Percentiles rank a stretch among this genome's conserved stretches.
Conservation (phyloP, 64 coral and sea anemone species). For the Pocillopora damicornis region DNA sequence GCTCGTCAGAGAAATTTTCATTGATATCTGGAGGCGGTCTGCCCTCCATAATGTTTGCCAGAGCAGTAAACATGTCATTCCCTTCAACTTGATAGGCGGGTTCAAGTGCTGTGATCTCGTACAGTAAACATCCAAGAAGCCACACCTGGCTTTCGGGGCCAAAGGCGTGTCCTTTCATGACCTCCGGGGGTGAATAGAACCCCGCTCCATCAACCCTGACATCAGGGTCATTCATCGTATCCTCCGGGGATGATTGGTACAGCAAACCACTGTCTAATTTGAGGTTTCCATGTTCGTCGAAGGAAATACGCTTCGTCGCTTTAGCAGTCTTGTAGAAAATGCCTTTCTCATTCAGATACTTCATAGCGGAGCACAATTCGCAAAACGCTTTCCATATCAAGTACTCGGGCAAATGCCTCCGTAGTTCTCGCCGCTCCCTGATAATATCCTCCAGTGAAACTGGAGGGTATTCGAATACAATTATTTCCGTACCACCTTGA, state of each 20-base stretch:
- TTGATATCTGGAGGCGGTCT: conserved; percentile 43
- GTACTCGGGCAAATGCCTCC: conserved; percentile 64
- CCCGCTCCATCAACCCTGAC: conserved; percentile 60
- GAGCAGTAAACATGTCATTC: conserved; percentile 78
- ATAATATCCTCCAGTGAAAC: conserved; percentile 64
- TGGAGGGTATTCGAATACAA: conserved; percentile 85
- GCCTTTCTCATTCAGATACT: conserved; percentile 72
- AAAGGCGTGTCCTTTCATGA: conserved; percentile 69
- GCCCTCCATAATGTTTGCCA: conserved; percentile 90
- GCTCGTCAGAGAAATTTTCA: conserved; percentile 45
- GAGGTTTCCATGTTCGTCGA: conserved; percentile 65
- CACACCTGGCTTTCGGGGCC: conserved; percentile 62
- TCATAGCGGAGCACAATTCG: conserved; percentile 57
- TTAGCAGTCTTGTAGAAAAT: conserved; percentile 55
- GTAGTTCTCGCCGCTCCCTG: conserved; percentile 23
- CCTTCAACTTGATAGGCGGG: conserved; percentile 71
- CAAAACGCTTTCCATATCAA: conserved; percentile 83
- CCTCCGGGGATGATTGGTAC: conserved; percentile 44
- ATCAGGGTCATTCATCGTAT: conserved; percentile 51
- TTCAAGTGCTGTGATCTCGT: conserved; percentile 71
- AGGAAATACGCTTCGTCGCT: conserved; percentile 52
- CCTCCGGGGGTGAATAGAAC: conserved; percentile 66
- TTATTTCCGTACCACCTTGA: conserved; percentile 66
- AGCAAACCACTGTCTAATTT: conserved; percentile 87
- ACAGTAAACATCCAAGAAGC: conserved; percentile 74